Evolutionary conservation across 2,797 vertebrate species (phyloP), one percentile per base, ranked within the genome.

Genomic region (Buceros bicornis): DNA sequence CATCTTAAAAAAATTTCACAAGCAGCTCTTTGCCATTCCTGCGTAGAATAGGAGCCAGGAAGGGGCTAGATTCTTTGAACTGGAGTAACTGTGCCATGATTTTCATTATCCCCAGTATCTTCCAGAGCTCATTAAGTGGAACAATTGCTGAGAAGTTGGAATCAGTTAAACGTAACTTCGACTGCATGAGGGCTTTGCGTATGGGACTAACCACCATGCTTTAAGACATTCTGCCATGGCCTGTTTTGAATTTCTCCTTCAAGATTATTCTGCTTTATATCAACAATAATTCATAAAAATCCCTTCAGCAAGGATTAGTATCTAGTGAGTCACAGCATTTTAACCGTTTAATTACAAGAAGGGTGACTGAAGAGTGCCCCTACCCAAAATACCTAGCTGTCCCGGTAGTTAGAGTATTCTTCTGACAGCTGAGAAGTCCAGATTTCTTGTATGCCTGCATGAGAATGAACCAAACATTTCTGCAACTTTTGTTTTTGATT

Each of bases 81-180:
- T 54, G 37, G 24, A 50, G 11, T 42, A 80, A 56, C 13, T 50
- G 9, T 28, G 13, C 42, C 13, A 18, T 37, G 12, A n/a, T 86
- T 78, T 58, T 58, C 25, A 29, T 57, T 57, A 73, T 17, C 3
- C 2, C 6, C 17, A 31, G 3, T 37, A 3, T 40, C 16, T 60
- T 79, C 15, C 40, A 60, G 45, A 79, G 7, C 17, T 89, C 26
- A 18, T 11, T 21, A 12, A 24, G 3, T 25, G 6, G 19, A 85
- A 3, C 0, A 0, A 5, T 28, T 67, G 6, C 12, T 61, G 31
- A 48, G 51, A 73, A 90, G 10, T 2, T 31, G 13, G 18, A 10
- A 62, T 42, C n/a, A 10, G 10, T 56, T 28, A 61, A 62, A 57
- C 6, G 50, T 50, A 16, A 16, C 16, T 64, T 91, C 43, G 40